These are phyloP conservation scores for Ceyx cyanopectus DNA, from an alignment of 2,113 vertebrate genomes.

Conservation along the genomic window DNA sequence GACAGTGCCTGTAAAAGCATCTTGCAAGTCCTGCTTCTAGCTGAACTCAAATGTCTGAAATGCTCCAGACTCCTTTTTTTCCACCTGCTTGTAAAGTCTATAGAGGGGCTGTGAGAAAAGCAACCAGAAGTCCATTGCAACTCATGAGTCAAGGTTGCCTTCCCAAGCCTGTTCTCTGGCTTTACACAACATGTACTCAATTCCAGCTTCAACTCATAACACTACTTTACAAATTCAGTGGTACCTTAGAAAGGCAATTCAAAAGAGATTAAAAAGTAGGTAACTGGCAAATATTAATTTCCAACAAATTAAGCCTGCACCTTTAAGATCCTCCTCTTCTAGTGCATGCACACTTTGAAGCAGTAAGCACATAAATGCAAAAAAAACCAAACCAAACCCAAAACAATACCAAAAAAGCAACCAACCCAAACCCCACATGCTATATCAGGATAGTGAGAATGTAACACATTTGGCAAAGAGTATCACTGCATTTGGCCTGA, in stretches of 20 bases:
- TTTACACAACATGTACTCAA: not conserved
- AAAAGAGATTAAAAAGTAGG: not conserved
- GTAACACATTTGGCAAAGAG: not conserved
- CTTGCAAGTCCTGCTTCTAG: not conserved
- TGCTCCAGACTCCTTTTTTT: not conserved
- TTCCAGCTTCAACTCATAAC: not conserved
- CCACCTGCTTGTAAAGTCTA: not conserved
- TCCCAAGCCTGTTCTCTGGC: not conserved
- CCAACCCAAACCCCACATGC: not conserved
- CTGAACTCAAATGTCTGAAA: not conserved
- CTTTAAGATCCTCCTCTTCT: not conserved
- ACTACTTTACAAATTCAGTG: not conserved
- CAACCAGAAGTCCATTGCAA: rapidly evolving
- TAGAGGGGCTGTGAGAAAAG: not conserved
- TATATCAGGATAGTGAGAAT: not conserved
- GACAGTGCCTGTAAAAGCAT: not conserved
- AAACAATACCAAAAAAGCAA: no score
- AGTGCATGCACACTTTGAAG: not conserved
- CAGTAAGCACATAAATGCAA: not conserved
- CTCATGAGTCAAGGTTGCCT: rapidly evolving
- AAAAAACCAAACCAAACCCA: not conserved
- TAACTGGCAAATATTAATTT: not conserved
- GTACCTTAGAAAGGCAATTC: not conserved
- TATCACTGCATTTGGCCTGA: not conserved
- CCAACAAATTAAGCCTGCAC: not conserved